Evolutionary conservation across 2,888 invertebrate genomes (phyloP), one percentile per base, ranked within the genome.

Genomic region (Cataglyphis cursor): DNA sequence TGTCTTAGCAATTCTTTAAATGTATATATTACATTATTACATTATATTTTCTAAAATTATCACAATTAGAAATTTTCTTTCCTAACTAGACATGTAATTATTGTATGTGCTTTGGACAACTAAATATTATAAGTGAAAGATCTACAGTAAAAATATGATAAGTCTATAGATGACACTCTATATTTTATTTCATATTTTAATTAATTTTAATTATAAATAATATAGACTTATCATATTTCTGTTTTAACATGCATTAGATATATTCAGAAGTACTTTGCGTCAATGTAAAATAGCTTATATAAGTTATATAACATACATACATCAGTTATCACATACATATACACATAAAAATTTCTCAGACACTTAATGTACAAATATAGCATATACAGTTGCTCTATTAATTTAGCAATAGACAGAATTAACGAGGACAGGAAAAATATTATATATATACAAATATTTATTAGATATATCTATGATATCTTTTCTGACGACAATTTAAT

Each of bases 391-490:
- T 51, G n/a, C 8, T 8, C n/a, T 51, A 8, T n/a, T 51, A n/a
- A 48, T 10, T 44, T 44, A 44, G 44, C 44, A 44, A 44, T n/a
- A 51, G 2, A 51, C 8, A 51, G 51, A 51, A n/a, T n/a, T 51
- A 48, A 6, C 8, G 8, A 51, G 8, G 18, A n/a, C n/a, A 51
- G n/a, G 1, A 48, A 44, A 66, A 59, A 24, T 44, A 44, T 28
- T 70, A 31, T 70, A 68, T 28, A 70, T 66, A 66, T 66, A 65
- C 3, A 15, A 6, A 65, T 24, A 21, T 44, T 28, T 62, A 62
- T 68, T 68, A 66, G 66, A 10, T 48, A 66, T 64, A 57, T 73
- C 15, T 74, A 41, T 62, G 5, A 62, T 62, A 51, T 24, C 5
- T 18, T 24, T 15, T 24, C 38, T 15, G 38, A 21, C 1, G 24